A percentile compares a stretch with the other conserved stretches of the same genome.
Conservation (phyloP, 2,888 invertebrate genomes). For the Eudemis profundana region DNA sequence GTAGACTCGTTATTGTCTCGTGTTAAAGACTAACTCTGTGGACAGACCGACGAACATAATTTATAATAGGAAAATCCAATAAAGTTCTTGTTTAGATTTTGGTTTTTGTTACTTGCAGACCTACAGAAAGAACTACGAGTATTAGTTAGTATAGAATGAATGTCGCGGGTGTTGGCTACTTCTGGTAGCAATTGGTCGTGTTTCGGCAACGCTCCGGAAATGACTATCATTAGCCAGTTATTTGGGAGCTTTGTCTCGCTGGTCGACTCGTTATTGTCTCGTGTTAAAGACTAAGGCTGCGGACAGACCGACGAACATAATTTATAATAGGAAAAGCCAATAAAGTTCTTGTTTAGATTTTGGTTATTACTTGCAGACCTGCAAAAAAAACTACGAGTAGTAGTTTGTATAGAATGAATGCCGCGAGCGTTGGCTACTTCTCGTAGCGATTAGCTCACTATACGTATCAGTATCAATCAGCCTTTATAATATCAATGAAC, state of each 20-base stretch:
- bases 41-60: neutral
- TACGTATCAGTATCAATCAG: no score
- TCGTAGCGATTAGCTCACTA: constrained; percentile 54
- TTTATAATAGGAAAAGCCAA: no score
- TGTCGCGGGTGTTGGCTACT: constrained; percentile 55
- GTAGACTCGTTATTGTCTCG: constrained; percentile 37
- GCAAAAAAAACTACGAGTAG: no score
- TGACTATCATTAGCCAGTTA: constrained; percentile 63
- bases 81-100: no score
- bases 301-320: neutral
- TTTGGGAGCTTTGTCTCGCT: constrained; percentile 41
- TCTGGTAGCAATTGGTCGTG: constrained; percentile 55
- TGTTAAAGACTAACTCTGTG: constrained; percentile 30
- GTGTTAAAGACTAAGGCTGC: constrained; percentile 31
- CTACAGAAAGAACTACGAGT: no score
- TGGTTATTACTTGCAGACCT: no score
- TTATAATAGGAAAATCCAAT: no score
- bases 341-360: no score
- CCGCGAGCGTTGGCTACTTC: constrained; percentile 55
- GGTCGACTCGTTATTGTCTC: constrained; percentile 37
- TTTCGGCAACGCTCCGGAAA: constrained; percentile 61
- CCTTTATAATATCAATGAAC: no score
- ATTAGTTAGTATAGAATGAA: constrained; percentile 36
- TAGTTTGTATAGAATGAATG: constrained; percentile 43
- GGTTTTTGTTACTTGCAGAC: no score